Percentiles rank a stretch among this genome's conserved stretches.
Conservation (phyloP, 2,888 invertebrate species). For the Chromoteleia sp. region DNA sequence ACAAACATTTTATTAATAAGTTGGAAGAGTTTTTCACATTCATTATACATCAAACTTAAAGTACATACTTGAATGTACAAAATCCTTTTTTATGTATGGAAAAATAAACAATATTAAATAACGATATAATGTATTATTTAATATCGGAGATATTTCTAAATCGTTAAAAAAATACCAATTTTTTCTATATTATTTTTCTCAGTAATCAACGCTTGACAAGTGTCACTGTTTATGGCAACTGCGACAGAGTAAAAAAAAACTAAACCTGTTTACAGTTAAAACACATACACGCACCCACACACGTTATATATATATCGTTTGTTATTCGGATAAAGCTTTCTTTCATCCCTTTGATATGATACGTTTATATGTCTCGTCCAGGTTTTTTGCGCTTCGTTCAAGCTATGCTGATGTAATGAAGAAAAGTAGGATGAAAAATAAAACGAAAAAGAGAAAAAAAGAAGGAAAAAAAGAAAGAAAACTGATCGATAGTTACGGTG, state of each 20-base stretch:
- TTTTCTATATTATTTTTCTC: background rate
- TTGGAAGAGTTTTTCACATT: no score
- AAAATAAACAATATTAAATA: no score
- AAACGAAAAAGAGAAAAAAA: constrained; percentile 14
- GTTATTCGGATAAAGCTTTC: constrained; percentile 44
- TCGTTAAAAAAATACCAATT: no score
- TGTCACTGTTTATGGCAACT: constrained; percentile 7
- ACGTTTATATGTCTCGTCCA: constrained; percentile 35
- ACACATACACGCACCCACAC: constrained; percentile 3
- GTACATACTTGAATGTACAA: no score
- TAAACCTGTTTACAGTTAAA: no score
- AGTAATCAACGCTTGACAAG: constrained; percentile 5
- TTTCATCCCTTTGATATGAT: constrained; percentile 52
- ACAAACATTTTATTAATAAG: no score
- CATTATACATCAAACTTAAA: no score
- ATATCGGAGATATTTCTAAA: no score
- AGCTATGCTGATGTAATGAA: constrained; percentile 14
- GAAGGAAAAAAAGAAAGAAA: constrained; percentile 13
- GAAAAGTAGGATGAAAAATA: constrained; percentile 26
- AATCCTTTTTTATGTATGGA: no score
- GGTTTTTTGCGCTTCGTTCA: constrained; percentile 39
- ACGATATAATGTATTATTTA: no score
- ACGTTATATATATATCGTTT: constrained; percentile 32
- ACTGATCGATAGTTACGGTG: constrained; percentile 54
- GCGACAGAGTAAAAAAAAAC: background rate